These are phyloP conservation scores for Tetranychus urticae DNA, from an alignment of 1,140 invertebrate species.

Conservation along the genomic window DNA sequence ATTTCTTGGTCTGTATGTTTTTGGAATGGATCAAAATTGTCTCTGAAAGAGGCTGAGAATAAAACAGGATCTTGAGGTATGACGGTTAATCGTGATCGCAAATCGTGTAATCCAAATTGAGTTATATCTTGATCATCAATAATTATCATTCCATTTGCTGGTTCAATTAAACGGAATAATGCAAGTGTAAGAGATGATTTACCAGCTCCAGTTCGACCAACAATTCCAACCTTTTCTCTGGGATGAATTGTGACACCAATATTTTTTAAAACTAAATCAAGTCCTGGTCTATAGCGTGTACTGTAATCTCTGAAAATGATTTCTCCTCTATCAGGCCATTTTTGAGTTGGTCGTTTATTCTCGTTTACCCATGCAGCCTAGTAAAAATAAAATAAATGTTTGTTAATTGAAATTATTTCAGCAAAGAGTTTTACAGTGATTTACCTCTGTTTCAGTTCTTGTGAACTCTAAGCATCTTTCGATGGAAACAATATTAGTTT, in stretches of 20 bases:
- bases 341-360: not conserved
- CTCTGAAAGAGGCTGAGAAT: conserved; percentile 54
- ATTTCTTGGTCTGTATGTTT: conserved; percentile 17
- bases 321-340: conserved; percentile 17
- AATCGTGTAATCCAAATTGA: conserved; percentile 58
- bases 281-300: conserved; percentile 15
- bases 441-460: conserved; percentile 22
- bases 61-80: conserved; percentile 24
- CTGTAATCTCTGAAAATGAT: conserved; percentile 17
- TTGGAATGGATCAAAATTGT: conserved; percentile 21
- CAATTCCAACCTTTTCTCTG: too few relatives aligned
- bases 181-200: conserved; percentile 59
- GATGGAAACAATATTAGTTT: conserved; percentile 37
- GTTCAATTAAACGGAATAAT: conserved; percentile 67
- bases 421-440: conserved; percentile 2
- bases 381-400: conserved; percentile 20
- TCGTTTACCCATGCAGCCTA: conserved; percentile 11
- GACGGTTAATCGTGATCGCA: conserved; percentile 39
- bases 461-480: conserved; percentile 36
- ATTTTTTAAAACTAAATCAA: conserved; percentile 17
- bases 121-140: conserved; percentile 75
- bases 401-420: conserved; percentile 27
- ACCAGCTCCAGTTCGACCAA: conserved; percentile 36
- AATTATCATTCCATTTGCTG: conserved; percentile 41
- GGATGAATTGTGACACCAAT: conserved; percentile 8